These are phyloP conservation scores for Adela reaumurella DNA, from an alignment of 2,888 invertebrate species.

Conservation along the genomic window DNA sequence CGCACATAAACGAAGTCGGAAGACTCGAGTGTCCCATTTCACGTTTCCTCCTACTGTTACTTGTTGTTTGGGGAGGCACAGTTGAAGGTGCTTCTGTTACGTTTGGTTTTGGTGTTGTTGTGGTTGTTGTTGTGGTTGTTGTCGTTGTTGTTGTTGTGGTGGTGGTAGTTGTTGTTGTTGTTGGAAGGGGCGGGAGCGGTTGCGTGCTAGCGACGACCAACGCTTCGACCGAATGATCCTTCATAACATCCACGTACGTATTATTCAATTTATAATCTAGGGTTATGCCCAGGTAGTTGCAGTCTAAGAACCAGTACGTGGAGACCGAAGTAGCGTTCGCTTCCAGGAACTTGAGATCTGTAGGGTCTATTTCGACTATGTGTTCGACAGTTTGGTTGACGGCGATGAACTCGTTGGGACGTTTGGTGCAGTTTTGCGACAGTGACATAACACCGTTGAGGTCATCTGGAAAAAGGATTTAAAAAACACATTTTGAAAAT, in stretches of 20 bases:
- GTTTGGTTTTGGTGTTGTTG: conserved; percentile 23
- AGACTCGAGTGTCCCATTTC: conserved; percentile 11
- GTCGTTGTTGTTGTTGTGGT: conserved; percentile 41
- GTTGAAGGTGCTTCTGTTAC: too few species aligned
- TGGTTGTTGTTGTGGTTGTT: conserved; percentile 34
- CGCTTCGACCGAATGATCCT: conserved; percentile 63
- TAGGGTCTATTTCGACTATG: conserved; percentile 52
- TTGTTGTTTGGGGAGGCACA: too few species aligned
- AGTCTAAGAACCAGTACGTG: conserved; percentile 80
- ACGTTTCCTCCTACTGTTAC: too few species aligned
- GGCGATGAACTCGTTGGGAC: conserved; percentile 60
- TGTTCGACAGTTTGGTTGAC: conserved; percentile 57
- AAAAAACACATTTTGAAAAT: neutral
- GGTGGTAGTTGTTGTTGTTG: conserved; percentile 43
- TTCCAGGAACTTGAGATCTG: conserved; percentile 59
- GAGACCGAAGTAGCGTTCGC: conserved; percentile 44
- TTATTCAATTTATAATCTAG: conserved; percentile 58
- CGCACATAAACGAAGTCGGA: conserved; percentile 44
- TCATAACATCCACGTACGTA: conserved; percentile 61
- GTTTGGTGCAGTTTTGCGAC: conserved; percentile 58
- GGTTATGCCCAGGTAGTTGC: conserved; percentile 63
- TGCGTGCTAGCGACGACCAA: conserved; percentile 69
- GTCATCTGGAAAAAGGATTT: conserved; percentile 42
- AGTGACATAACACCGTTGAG: conserved; percentile 66
- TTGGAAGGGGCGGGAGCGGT: conserved; percentile 52